Percentiles rank a stretch among this genome's conserved stretches.
These are phyloP conservation scores for Vulpes ferrilata DNA, from an alignment of 2,113 vertebrate genomes.

Conservation along the genomic window DNA sequence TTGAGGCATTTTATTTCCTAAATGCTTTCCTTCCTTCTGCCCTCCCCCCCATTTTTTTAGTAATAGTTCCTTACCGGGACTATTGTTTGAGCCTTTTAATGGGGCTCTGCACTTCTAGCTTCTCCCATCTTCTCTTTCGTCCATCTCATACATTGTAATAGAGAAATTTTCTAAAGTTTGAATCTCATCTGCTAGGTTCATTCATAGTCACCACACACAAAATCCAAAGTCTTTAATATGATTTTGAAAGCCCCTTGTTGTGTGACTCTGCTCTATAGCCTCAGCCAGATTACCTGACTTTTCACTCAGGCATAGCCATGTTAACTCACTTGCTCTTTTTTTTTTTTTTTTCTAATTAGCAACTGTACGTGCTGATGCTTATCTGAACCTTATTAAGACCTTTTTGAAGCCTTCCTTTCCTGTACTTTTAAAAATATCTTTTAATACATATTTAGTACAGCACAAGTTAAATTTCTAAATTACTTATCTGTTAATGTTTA, in stretches of 20 bases:
- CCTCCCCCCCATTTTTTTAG: background rate
- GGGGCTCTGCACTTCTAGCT: background rate
- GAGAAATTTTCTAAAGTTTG: background rate
- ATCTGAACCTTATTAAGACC: background rate
- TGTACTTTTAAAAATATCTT: background rate
- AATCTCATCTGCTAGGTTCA: background rate
- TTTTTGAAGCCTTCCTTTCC: background rate
- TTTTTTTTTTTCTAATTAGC: background rate
- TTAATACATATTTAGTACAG: background rate
- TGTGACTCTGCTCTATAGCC: too few relatives aligned
- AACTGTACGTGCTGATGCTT: background rate
- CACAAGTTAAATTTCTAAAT: background rate
- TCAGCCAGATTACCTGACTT: background rate
- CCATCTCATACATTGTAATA: background rate
- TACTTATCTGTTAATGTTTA: background rate
- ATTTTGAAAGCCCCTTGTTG: background rate
- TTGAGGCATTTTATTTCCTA: background rate
- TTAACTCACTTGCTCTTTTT: background rate
- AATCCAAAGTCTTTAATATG: background rate
- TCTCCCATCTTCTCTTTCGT: background rate
- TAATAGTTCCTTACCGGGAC: background rate
- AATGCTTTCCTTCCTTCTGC: background rate
- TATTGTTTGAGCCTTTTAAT: background rate
- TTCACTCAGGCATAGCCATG: background rate
- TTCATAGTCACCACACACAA: background rate